These are phyloP conservation scores for Lacerta agilis DNA, from an alignment of 2,797 vertebrate species.

Conservation along the genomic window DNA sequence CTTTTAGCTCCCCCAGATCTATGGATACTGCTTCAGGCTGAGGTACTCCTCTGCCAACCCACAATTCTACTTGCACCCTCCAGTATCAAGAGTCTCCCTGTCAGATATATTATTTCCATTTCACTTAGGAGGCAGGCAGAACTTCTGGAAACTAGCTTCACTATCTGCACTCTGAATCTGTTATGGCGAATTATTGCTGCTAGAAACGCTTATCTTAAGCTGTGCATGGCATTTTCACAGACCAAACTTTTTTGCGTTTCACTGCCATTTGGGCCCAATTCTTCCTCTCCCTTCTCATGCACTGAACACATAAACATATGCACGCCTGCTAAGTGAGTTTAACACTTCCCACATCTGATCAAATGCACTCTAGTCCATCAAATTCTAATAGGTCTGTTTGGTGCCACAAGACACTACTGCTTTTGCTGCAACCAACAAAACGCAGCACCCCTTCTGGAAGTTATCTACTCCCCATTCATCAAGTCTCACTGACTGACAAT, in stretches of 20 bases:
- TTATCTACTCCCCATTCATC: conserved; percentile 2
- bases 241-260: background rate
- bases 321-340: background rate
- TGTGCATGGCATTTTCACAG: background rate
- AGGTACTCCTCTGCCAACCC: background rate
- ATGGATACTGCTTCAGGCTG: background rate
- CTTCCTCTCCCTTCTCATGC: background rate
- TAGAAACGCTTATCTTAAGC: background rate
- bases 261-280: background rate
- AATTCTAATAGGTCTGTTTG: background rate
- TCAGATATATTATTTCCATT: background rate
- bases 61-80: background rate
- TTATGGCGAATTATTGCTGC: background rate
- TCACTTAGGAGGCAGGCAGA: background rate
- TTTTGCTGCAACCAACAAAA: background rate
- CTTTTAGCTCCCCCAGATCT: background rate
- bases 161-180: background rate
- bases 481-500: background rate
- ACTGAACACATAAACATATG: background rate
- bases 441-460: background rate
- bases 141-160: background rate
- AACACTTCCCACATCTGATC: background rate
- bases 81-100: background rate
- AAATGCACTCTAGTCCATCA: background rate
- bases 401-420: background rate